Percentiles rank a stretch among this genome's conserved stretches.
phyloP scores from a whole-genome alignment of 2,113 vertebrate genomes.

The Anolis carolinensis region DNA sequence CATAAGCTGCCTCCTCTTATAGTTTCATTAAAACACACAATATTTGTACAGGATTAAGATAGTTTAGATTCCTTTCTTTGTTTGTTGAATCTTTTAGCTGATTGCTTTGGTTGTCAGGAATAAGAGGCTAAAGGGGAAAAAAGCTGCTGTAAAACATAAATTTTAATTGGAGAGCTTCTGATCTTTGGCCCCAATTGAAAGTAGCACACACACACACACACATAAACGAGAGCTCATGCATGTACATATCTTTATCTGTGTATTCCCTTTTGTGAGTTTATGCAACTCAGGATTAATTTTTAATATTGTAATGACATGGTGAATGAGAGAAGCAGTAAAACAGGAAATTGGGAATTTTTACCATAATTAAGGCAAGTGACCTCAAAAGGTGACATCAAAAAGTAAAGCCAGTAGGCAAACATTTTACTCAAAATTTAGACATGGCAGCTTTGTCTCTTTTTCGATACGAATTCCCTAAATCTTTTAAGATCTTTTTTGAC shows the following conservation, averaged over 20 bases:
- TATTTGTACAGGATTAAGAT: slow-evolving; percentile 61
- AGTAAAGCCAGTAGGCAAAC: background rate
- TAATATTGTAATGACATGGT: background rate
- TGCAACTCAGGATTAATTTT: background rate
- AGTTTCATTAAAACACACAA: slow-evolving; percentile 34
- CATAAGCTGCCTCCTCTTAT: slow-evolving; percentile 16
- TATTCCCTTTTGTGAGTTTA: background rate
- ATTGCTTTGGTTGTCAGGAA: slow-evolving; percentile 40
- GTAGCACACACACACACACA: too few species aligned
- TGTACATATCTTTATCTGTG: too few species aligned
- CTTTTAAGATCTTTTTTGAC: background rate
- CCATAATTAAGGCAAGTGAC: background rate
- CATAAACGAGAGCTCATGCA: too few species aligned
- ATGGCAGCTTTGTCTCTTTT: too few species aligned
- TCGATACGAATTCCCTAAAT: background rate
- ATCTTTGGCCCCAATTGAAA: slow-evolving; percentile 12
- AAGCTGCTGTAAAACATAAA: slow-evolving; percentile 45
- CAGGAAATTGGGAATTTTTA: background rate
- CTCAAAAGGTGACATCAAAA: background rate
- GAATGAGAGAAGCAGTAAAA: background rate
- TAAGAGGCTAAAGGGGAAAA: slow-evolving; percentile 39
- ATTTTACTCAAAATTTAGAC: background rate
- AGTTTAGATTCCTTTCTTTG: slow-evolving; percentile 45
- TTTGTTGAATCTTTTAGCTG: slow-evolving; percentile 32
- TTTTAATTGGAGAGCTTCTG: slow-evolving; percentile 16